Conservation (phyloP, 37 sponge, comb jelly and placozoan species). For the Ephydatia muelleri region DNA sequence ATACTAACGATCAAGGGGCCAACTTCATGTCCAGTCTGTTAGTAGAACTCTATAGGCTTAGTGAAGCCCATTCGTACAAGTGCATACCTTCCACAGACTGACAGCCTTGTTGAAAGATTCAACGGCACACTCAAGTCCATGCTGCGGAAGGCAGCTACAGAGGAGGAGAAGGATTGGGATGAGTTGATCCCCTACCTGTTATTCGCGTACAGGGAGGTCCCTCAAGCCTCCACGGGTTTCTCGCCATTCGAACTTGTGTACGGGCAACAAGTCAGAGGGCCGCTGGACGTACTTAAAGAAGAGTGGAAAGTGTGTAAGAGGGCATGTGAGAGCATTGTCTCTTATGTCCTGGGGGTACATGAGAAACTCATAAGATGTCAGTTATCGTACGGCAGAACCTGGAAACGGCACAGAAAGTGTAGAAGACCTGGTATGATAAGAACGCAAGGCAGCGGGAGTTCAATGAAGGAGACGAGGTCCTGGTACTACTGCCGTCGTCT, state of each 20-base stretch:
- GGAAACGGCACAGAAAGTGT: not conserved
- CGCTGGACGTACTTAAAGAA: slow-evolving; percentile 11
- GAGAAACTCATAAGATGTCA: not conserved
- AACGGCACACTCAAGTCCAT: not conserved
- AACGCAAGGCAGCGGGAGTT: slow-evolving; percentile 1
- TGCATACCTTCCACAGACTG: not conserved
- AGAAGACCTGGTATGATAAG: slow-evolving; percentile 9
- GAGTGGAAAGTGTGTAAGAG: not conserved
- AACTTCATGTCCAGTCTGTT: not conserved
- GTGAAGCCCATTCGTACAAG: not conserved
- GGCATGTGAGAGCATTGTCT: not conserved
- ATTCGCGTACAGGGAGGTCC: not conserved
- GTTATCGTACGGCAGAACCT: not conserved
- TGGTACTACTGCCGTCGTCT: not conserved
- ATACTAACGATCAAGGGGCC: slow-evolving; percentile 1
- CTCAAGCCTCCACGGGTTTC: slow-evolving; percentile 5
- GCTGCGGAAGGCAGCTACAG: slow-evolving; percentile 12
- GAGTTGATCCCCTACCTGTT: not conserved
- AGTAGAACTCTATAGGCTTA: not conserved
- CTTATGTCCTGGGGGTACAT: not conserved
- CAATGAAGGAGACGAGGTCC: not conserved
- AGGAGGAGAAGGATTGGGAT: slow-evolving; percentile 17
- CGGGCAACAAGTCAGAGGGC: not conserved
- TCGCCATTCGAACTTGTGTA: slow-evolving; percentile 11
- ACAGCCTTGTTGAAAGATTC: not conserved